Base-by-base conservation (phyloP, 2,888 invertebrate genomes). In the Drosophila falleni region DNA sequence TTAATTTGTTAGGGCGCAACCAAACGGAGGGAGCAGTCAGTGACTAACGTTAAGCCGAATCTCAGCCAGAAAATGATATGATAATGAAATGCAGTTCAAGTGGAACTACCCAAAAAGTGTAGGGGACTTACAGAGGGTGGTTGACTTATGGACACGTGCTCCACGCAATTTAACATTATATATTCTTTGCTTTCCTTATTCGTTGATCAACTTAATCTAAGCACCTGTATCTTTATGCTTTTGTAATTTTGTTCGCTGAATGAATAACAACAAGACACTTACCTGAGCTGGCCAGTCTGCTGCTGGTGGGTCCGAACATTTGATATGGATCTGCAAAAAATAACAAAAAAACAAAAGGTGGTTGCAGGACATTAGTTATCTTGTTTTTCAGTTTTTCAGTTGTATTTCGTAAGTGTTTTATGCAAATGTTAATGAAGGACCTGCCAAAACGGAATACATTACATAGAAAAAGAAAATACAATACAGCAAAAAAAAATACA, bases 301-400 rank as follows among this genome's bases (percentile, higher is more conserved):
- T 98, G 94, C 98, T 98, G 75, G 98, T 98, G 72, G 98, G 97
- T 73, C 98, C 98, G 93, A 98, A 98, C 97, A 98, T 97, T 94
- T 98, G 98, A 95, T 98, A 98, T 93, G 98, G 98, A 96, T 98
- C 98, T 98, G 95, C 60, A 85, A 68, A 55, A 42, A 85, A 42
- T 15, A 26, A 5, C 0, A 37, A 13, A 35, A 10, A 26, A 5
- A 47, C 19, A 44, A 49, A 35, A 42, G 58, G 19, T 51, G 84
- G 79, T 77, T 69, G 79, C 50, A 64, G 59, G 62, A 63, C 73
- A 78, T 79, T 65, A 78, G 75, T 75, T 71, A 56, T 44, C 16
- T 11, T 6, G 8, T 50, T 55, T 23, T 19, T 31, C 9, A 39
- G 41, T 23, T 37, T 35, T 37, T 49, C 29, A 16, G n/a, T 42